A percentile compares a stretch with the other conserved stretches of the same genome.
These are phyloP conservation scores for Apostichopus leukothele DNA, from an alignment of 53 echinoderm and acorn worm genomes.

Conservation along the genomic window DNA sequence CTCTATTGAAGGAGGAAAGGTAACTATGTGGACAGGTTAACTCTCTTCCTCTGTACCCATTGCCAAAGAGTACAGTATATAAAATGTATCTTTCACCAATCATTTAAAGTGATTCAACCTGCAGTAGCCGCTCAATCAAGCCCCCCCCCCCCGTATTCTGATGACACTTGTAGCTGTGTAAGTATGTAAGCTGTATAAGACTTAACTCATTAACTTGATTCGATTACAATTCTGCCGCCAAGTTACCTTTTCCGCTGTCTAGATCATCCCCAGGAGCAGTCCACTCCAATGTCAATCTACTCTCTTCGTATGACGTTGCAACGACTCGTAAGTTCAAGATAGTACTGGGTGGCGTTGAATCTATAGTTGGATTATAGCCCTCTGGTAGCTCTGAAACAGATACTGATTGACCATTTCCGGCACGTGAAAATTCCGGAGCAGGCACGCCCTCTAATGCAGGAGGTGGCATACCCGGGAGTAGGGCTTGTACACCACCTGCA, in stretches of 20 bases:
- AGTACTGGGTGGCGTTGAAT: constrained; percentile 24
- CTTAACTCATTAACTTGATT: no score
- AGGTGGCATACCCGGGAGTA: constrained; percentile 35
- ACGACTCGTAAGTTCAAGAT: constrained; percentile 9
- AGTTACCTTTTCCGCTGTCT: constrained; percentile 72
- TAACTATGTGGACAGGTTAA: no score
- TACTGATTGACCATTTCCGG: constrained; percentile 9
- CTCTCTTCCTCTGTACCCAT: no score
- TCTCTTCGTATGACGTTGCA: constrained; percentile 49
- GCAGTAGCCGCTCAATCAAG: no score
- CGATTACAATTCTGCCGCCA: background rate
- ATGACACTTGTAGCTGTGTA: no score
- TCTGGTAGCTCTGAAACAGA: constrained; percentile 19
- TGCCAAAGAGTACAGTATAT: no score
- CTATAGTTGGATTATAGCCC: constrained; percentile 16
- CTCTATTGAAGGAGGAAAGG: no score
- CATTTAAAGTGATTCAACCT: no score
- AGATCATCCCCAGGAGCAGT: constrained; percentile 83
- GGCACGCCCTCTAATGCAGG: constrained; percentile 12
- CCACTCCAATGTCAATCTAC: constrained; percentile 54
- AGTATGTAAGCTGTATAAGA: no score
- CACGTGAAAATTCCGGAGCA: constrained; percentile 7
- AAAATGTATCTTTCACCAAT: no score
- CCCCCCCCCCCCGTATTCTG: no score
- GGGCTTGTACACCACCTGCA: constrained; percentile 17